Conservation (phyloP, 23 tunicate species). For the Botrylloides violaceus region DNA sequence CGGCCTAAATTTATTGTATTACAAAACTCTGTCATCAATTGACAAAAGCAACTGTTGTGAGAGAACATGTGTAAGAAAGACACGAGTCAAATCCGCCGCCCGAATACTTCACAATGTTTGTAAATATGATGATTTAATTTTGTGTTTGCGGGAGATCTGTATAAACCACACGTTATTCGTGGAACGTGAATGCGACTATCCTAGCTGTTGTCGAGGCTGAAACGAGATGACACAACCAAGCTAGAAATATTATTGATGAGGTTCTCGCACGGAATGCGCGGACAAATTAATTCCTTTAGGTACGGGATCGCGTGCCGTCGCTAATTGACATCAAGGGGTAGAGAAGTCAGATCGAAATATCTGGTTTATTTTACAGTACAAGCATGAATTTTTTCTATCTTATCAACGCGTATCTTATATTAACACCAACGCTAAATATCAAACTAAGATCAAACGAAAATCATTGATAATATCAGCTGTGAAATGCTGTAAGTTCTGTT, state of each 20-base stretch:
- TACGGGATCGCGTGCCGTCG: conserved; percentile 3
- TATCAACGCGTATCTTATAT: not conserved
- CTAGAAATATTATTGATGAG: not conserved
- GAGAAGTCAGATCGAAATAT: not conserved
- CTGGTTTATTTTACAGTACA: not conserved
- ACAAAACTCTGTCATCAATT: no score
- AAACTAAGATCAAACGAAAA: not conserved
- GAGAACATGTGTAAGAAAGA: not conserved
- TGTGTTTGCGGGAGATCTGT: not conserved
- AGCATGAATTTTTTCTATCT: not conserved
- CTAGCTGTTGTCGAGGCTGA: not conserved
- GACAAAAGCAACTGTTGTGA: not conserved
- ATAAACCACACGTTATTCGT: not conserved
- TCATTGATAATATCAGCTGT: not conserved
- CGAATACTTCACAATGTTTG: not conserved
- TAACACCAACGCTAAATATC: not conserved
- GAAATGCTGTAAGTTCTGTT: not conserved
- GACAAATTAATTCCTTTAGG: not conserved
- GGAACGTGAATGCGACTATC: not conserved
- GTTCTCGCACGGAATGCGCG: conserved; percentile 1
- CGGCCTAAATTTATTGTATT: no score
- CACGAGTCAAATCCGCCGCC: not conserved
- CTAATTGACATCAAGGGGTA: not conserved
- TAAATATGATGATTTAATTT: not conserved
- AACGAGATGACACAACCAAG: not conserved